phyloP scores from a whole-genome alignment of 23 tunicate species.

The Trididemnum clinides region DNA sequence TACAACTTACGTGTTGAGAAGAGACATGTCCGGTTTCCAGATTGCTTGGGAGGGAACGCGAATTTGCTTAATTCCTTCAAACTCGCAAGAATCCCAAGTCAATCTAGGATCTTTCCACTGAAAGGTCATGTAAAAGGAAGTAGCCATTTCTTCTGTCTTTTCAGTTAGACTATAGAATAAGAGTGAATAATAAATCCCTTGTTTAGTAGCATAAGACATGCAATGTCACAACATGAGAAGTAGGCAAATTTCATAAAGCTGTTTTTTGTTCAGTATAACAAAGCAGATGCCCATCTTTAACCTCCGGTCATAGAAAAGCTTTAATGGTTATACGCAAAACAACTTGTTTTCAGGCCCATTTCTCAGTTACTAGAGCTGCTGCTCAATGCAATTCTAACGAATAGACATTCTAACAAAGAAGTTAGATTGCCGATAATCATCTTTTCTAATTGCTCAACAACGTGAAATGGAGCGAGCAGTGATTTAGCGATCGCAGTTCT shows the following conservation, averaged over 20 bases:
- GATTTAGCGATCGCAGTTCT: no score
- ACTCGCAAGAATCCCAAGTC: conserved; percentile 69
- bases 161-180: conserved; percentile 49
- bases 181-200: neutral
- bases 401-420: no score
- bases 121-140: conserved; percentile 72
- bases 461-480: no score
- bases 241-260: neutral
- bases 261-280: no score
- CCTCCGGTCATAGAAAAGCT: no score
- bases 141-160: conserved; percentile 89
- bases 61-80: conserved; percentile 61
- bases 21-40: conserved; percentile 84
- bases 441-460: no score
- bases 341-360: no score
- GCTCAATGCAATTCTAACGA: no score
- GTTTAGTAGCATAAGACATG: neutral
- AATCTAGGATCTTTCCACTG: conserved; percentile 75
- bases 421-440: no score
- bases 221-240: neutral
- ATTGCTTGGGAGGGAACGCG: conserved; percentile 63
- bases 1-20: conserved; percentile 57
- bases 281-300: no score
- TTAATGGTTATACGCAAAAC: no score
- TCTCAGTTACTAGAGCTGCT: no score